Conservation (phyloP, 2,113 vertebrate species). For the Ochotona curzoniae region DNA sequence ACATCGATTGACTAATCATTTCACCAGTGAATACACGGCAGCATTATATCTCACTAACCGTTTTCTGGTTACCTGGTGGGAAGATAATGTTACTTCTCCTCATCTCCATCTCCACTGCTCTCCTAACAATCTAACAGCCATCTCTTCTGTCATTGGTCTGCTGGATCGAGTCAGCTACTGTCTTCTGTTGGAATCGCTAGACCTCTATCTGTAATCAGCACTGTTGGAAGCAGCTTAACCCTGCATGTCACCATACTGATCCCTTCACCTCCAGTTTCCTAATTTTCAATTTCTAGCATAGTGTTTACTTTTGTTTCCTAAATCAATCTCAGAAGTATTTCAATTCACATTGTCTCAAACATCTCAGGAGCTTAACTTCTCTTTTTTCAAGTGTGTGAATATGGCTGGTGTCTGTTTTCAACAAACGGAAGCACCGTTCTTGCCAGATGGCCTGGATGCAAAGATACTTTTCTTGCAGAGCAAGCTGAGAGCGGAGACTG, state of each 20-base stretch:
- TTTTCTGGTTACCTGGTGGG: conserved; percentile 19
- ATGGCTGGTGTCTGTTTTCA: conserved; percentile 39
- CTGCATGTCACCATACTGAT: neutral
- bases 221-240: neutral
- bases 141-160: neutral
- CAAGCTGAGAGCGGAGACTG: conserved; percentile 48
- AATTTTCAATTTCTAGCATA: conserved; percentile 12
- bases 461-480: conserved; percentile 49
- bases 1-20: neutral
- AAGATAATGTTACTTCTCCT: conserved; percentile 20
- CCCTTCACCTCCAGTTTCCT: neutral
- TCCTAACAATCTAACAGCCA: neutral
- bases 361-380: conserved; percentile 51
- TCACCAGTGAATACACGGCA: neutral
- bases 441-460: neutral
- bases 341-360: conserved; percentile 28
- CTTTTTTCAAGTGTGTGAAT: neutral
- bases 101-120: neutral
- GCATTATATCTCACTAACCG: neutral
- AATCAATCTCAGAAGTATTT: conserved; percentile 46
- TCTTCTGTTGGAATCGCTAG: neutral
- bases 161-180: neutral
- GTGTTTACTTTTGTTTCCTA: conserved; percentile 40
- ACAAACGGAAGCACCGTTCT: conserved; percentile 55
- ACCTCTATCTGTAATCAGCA: neutral